Evolutionary conservation across 1,140 invertebrate species (phyloP).

Genomic region (Orussus abietinus): DNA sequence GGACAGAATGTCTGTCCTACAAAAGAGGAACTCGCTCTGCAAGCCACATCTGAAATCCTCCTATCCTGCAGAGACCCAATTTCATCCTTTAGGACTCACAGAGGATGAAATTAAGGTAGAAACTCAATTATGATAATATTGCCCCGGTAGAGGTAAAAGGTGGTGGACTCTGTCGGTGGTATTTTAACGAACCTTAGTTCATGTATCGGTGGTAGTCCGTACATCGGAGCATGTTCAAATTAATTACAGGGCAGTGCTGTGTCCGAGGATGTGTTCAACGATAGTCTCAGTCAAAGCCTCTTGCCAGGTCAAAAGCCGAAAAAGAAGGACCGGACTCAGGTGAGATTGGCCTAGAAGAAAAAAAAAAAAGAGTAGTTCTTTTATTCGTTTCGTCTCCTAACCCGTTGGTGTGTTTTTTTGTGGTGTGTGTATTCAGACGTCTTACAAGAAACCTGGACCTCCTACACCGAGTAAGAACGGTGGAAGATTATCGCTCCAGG

Average conservation of each 20-base stretch:
- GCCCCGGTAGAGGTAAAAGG: too few species aligned
- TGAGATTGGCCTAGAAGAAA: constrained; percentile 26
- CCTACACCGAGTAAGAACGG: constrained; percentile 80
- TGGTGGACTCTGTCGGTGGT: too few species aligned
- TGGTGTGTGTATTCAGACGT: constrained; percentile 48
- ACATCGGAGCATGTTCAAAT: constrained; percentile 10
- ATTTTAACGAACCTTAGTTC: too few species aligned
- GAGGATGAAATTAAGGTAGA: constrained; percentile 77
- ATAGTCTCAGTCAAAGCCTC: constrained; percentile 59
- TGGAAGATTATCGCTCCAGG: constrained; percentile 64
- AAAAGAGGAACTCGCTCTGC: constrained; percentile 79
- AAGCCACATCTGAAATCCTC: constrained; percentile 84
- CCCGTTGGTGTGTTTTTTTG: constrained; percentile 3
- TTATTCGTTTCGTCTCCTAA: background rate
- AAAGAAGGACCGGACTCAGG: constrained; percentile 57
- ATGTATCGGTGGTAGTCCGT: background rate
- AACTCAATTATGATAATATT: constrained; percentile 14
- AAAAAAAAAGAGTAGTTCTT: too few species aligned
- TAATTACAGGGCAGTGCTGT: constrained; percentile 48
- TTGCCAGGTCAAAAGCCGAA: constrained; percentile 57
- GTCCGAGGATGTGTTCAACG: constrained; percentile 54
- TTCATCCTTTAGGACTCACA: constrained; percentile 52
- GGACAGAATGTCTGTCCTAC: constrained; percentile 66
- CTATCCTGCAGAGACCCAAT: constrained; percentile 84
- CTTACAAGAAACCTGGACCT: constrained; percentile 78